Conservation (phyloP, 2,113 vertebrate species). For the Catharus fuscescens region DNA sequence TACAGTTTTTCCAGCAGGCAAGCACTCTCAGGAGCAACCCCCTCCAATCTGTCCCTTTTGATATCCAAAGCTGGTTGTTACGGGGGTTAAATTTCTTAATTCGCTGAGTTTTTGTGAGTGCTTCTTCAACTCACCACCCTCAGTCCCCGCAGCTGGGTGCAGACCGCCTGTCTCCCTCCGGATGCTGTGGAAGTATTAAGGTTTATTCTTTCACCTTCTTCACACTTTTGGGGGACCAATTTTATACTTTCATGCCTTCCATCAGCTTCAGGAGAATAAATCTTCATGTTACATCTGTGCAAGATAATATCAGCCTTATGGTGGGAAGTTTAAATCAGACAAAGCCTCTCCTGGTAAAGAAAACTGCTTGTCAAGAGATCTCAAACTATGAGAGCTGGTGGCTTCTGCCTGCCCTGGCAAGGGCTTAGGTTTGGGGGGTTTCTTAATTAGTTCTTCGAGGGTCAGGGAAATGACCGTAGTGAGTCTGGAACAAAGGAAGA, state of each 20-base stretch:
- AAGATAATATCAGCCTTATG: background rate
- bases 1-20: conserved; percentile 32
- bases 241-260: background rate
- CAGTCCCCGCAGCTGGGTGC: background rate
- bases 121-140: background rate
- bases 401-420: conserved; percentile 27
- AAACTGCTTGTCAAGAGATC: conserved; percentile 1
- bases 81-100: conserved; percentile 27
- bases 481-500: conserved; percentile 52
- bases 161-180: background rate
- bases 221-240: background rate
- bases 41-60: conserved; percentile 36
- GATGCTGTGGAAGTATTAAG: background rate
- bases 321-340: background rate
- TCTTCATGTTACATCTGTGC: background rate
- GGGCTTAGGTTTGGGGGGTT: background rate
- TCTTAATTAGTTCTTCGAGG: conserved; percentile 46
- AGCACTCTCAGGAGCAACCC: background rate
- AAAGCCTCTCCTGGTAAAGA: background rate
- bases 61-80: conserved; percentile 27
- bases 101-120: background rate
- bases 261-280: background rate
- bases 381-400: background rate
- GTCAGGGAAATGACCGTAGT: conserved; percentile 25
- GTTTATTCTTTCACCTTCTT: background rate